Evolutionary conservation across 2,797 vertebrate genomes (phyloP), one percentile per base, ranked within the genome.

Genomic region (Neomorphus geoffroyi): DNA sequence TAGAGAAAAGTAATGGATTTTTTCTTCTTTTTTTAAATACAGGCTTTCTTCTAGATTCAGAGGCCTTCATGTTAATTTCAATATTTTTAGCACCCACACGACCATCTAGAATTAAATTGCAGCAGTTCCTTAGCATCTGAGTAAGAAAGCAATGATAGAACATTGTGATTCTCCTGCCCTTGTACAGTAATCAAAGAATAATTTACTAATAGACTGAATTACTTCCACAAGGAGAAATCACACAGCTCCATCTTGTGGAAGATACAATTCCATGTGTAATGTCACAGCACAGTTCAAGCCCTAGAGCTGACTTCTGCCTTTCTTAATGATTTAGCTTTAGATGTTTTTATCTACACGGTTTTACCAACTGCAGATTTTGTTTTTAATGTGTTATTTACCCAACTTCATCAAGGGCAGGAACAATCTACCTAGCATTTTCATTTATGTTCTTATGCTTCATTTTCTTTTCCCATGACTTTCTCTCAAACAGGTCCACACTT

Each of bases 221-320:
- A 62, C 45, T 88, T 96, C 71, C 71, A 75, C 87, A 86, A 32
- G 54, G 56, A 97, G 93, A 96, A 93, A 88, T 95, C 62, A 39
- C 94, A 97, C 75, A 97, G 97, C 90, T 95, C 98, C 98, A 98
- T 93, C 98, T 98, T 74, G 96, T 97, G 98, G 96, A 62, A 72
- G 27, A 58, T 28, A n/a, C 6, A 5, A 65, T 65, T 71, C 32
- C 54, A 24, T 13, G 9, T 33, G 33, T 21, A 53, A 81, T 4
- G 26, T 43, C 86, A 26, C 50, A n/a, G 37, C 17, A 77, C 37
- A 14, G 26, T 46, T 87, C 46, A 70, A 56, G 37, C 41, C 39
- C 53, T 51, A 53, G 17, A 28, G 27, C 8, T 80, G 33, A 57
- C 46, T 54, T 80, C 54, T 41, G 32, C 15, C 18, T 71, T 46